phyloP scores from a whole-genome alignment of 1,140 invertebrate genomes.

The Cyclargus thomasi region DNA sequence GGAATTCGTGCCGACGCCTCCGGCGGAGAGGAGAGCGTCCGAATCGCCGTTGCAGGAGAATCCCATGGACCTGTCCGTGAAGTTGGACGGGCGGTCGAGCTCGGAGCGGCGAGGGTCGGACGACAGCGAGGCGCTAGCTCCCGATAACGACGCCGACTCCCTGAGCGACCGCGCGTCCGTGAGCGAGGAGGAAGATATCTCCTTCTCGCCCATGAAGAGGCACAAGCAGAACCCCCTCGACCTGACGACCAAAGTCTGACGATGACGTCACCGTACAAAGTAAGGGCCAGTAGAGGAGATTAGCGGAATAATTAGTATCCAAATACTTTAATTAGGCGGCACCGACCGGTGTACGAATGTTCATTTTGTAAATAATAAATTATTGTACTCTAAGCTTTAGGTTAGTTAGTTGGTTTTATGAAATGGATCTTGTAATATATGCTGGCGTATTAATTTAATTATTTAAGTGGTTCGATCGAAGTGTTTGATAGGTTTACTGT shows the following conservation, averaged over 20 bases:
- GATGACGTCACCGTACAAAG: conserved; percentile 23
- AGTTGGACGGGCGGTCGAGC: conserved; percentile 75
- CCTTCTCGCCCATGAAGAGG: conserved; percentile 72
- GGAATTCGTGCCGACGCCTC: conserved; percentile 63
- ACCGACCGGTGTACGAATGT: conserved; percentile 55
- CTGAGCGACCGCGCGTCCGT: conserved; percentile 76
- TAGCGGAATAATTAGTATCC: conserved; percentile 69
- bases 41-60: conserved; percentile 79
- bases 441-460: conserved; percentile 10
- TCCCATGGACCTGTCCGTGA: conserved; percentile 88
- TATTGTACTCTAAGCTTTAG: conserved; percentile 60
- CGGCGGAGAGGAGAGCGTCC: conserved; percentile 62
- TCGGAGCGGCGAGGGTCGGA: conserved; percentile 63
- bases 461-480: conserved; percentile 16
- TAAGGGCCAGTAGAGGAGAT: conserved; percentile 67
- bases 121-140: conserved; percentile 66
- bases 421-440: conserved; percentile 34
- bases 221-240: conserved; percentile 79
- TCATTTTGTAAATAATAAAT: conserved; percentile 72
- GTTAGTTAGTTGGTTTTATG: conserved; percentile 52
- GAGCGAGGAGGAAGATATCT: conserved; percentile 74
- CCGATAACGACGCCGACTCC: conserved; percentile 61
- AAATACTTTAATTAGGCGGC: conserved; percentile 69
- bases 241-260: conserved; percentile 79
- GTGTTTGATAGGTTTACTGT: conserved; percentile 19